Base-by-base conservation (phyloP, 2,888 invertebrate genomes). In the Altica lythri region DNA sequence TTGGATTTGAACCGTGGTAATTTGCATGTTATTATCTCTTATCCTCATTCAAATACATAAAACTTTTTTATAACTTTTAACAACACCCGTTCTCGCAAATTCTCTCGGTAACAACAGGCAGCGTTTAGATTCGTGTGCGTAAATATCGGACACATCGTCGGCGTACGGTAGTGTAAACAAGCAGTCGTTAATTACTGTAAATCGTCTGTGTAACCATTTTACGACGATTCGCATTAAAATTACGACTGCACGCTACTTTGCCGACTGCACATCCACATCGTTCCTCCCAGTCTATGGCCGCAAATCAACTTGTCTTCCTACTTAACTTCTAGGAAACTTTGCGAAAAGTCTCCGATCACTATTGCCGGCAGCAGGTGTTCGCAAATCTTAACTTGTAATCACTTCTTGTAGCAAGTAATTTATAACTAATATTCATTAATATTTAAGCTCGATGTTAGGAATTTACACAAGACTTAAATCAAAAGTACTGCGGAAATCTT, bases 151-250 rank as follows among this genome's bases (percentile, higher is more conserved):
- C 32, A 47, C 40, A 53, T 51, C 53, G 58, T 44, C 52, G 53
- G 55, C 58, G 53, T 53, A 54, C 57, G 47, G 59, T 60, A 63
- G 63, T 62, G 63, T 63, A 64, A 66, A 66, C 69, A 66, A 61
- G 62, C 61, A 65, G 64, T 67, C 64, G 64, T 68, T 69, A 69
- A 69, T 69, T 69, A 69, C 65, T 64, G 66, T 57, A 67, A 68
- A 68, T 67, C 66, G 69, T 65, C 63, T 68, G 63, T 63, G 60
- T 64, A 48, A 58, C 61, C 59, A 60, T 63, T 70, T 70, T 69
- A 71, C 67, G 69, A 70, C 67, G 67, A 62, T 62, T 62, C 67
- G 67, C 65, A 66, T 69, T 67, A 68, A 67, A 62, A 61, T 70
- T 68, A 70, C 68, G 69, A 69, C 68, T 62, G 60, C 59, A 69